phyloP scores from a whole-genome alignment of 2,113 vertebrate species.

The Thomomys bottae region DNA sequence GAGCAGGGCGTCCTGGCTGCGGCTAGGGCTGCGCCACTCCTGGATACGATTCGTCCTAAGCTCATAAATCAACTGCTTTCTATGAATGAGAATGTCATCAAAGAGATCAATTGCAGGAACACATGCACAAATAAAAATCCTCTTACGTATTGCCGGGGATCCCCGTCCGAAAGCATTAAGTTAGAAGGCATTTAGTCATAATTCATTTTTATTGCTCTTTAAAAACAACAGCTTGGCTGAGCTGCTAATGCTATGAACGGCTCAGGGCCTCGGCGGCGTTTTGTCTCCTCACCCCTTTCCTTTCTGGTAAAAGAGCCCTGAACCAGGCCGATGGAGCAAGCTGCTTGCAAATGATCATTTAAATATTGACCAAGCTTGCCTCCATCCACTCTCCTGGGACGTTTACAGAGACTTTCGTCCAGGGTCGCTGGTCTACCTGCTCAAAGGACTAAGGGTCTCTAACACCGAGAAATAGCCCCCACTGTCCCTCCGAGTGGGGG shows the following conservation, averaged over 20 bases:
- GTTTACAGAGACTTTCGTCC: conserved; percentile 24
- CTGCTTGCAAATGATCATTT: conserved; percentile 14
- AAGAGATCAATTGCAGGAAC: conserved; percentile 96
- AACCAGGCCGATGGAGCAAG: conserved; percentile 57
- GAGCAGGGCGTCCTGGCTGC: conserved; percentile 73
- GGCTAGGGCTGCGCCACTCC: conserved; percentile 83
- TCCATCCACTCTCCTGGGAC: conserved; percentile 7
- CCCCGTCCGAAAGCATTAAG: conserved; percentile 92
- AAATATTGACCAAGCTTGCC: background rate
- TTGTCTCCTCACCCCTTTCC: conserved; percentile 49
- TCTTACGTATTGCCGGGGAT: conserved; percentile 94
- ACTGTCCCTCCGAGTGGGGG: background rate
- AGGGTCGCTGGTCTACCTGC: background rate
- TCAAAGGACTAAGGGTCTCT: conserved; percentile 4
- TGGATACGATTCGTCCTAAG: conserved; percentile 89
- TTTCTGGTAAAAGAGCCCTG: conserved; percentile 25
- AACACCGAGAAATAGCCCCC: background rate
- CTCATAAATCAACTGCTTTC: conserved; percentile 99
- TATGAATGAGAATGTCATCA: conserved; percentile 98
- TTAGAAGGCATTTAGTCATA: conserved; percentile 93
- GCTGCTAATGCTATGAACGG: conserved; percentile 83
- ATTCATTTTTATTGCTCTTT: conserved; percentile 99
- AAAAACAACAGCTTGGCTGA: conserved; percentile 92
- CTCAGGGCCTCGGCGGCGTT: conserved; percentile 70
- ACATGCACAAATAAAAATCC: conserved; percentile 97